phyloP scores from a whole-genome alignment of 1,140 invertebrate species.

The Carposina sasakii region DNA sequence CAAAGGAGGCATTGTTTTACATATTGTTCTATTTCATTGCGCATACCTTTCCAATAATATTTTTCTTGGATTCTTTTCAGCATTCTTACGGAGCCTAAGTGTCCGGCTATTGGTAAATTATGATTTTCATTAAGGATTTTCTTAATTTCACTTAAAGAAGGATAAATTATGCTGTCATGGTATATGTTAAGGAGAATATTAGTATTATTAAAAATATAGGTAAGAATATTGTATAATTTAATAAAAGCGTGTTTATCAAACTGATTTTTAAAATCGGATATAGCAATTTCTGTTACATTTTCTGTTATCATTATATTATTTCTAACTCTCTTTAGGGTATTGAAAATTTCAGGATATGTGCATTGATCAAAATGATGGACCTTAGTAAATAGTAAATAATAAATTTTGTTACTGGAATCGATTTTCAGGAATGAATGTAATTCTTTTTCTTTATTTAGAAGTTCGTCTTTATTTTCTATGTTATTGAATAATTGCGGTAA shows the following conservation, averaged over 20 bases:
- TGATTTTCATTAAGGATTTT: slow-evolving; percentile 25
- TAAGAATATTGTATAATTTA: slow-evolving; percentile 23
- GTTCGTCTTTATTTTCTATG: too few species aligned
- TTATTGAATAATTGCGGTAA: too few species aligned
- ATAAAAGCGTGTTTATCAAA: slow-evolving; percentile 17
- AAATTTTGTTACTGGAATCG: too few species aligned
- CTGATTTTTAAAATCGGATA: slow-evolving; percentile 23
- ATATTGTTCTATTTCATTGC: slow-evolving; percentile 23
- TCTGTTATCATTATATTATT: background rate
- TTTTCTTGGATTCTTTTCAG: slow-evolving; percentile 18
- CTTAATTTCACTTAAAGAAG: slow-evolving; percentile 14
- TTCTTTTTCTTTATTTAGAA: too few species aligned
- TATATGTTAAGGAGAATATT: slow-evolving; percentile 10
- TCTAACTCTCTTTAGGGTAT: slow-evolving; percentile 24
- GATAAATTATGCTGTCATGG: slow-evolving; percentile 20
- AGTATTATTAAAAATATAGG: slow-evolving; percentile 20
- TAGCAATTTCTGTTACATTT: slow-evolving; percentile 15
- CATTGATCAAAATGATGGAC: slow-evolving; percentile 31
- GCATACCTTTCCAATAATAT: slow-evolving; percentile 29
- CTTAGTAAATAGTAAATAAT: slow-evolving; percentile 32
- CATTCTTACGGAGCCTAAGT: slow-evolving; percentile 16
- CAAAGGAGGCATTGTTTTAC: slow-evolving; percentile 21
- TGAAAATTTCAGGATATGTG: slow-evolving; percentile 19
- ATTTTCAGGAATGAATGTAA: too few species aligned
- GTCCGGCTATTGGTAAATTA: slow-evolving; percentile 15